Conservation (phyloP, 1,140 invertebrate genomes). For the Zeugodacus cucurbitae region DNA sequence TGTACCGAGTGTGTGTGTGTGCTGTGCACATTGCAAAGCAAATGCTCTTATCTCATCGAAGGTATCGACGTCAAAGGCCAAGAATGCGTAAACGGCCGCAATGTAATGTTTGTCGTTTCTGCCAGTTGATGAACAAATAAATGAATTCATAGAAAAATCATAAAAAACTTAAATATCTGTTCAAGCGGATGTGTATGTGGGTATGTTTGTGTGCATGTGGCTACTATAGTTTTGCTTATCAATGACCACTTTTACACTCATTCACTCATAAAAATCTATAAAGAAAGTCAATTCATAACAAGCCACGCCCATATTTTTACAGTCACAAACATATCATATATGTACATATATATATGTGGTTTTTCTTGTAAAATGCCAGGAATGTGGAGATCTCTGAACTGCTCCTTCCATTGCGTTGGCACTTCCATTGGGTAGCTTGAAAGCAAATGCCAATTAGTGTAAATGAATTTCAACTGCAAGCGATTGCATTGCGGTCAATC, state of each 20-base stretch:
- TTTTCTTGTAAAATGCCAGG: not conserved
- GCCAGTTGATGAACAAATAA: not conserved
- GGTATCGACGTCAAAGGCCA: conserved; percentile 30
- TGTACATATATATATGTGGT: not conserved
- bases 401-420: not conserved
- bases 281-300: not conserved
- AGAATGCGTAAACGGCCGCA: not conserved
- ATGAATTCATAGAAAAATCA: not conserved
- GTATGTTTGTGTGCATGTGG: not conserved
- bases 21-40: not conserved
- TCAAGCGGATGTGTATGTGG: not conserved
- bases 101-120: not conserved
- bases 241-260: not conserved
- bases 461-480: not conserved
- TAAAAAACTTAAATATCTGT: no score
- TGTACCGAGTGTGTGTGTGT: not conserved
- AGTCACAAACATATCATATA: not conserved
- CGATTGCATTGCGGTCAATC: not conserved
- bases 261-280: no score
- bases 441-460: not conserved
- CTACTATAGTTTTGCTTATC: not conserved
- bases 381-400: not conserved
- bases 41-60: not conserved
- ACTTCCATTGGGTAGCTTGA: not conserved
- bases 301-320: not conserved